Evolutionary conservation across 2,888 invertebrate species (phyloP).

Genomic region (Ypsolopha sequella): DNA sequence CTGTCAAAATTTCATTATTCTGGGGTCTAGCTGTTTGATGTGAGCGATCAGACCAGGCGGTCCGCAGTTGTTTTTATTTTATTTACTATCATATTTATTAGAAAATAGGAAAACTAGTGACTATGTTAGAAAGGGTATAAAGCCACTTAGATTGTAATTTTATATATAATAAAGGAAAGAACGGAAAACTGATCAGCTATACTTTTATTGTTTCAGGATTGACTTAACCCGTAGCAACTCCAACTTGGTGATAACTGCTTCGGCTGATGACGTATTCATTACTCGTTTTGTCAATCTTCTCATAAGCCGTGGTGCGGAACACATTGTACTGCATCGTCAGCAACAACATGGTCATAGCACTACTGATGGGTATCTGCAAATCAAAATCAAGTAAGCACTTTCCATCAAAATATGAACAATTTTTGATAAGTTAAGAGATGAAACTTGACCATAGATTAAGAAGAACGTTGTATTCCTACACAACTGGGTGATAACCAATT

Average conservation of each 20-base stretch:
- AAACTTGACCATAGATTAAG: no score
- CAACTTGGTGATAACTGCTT: background rate
- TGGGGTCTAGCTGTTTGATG: background rate
- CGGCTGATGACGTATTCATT: background rate
- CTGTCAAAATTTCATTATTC: no score
- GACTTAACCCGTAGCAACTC: background rate
- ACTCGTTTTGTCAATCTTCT: background rate
- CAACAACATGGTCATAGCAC: background rate
- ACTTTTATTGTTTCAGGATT: background rate
- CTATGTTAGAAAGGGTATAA: no score
- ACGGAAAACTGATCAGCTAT: background rate
- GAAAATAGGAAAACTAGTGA: no score
- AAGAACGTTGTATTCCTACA: no score
- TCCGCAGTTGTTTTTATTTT: no score
- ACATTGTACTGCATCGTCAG: background rate
- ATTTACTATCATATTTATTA: no score
- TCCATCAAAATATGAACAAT: background rate
- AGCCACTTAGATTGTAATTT: no score
- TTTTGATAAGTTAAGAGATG: no score
- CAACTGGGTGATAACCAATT: no score
- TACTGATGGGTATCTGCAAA: background rate
- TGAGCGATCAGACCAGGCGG: no score
- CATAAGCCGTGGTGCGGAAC: background rate
- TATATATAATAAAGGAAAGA: no score
- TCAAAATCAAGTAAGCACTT: slow-evolving; percentile 1